Evolutionary conservation across 2,888 invertebrate genomes (phyloP).

Genomic region (Ashinkailepas kermadecensis): DNA sequence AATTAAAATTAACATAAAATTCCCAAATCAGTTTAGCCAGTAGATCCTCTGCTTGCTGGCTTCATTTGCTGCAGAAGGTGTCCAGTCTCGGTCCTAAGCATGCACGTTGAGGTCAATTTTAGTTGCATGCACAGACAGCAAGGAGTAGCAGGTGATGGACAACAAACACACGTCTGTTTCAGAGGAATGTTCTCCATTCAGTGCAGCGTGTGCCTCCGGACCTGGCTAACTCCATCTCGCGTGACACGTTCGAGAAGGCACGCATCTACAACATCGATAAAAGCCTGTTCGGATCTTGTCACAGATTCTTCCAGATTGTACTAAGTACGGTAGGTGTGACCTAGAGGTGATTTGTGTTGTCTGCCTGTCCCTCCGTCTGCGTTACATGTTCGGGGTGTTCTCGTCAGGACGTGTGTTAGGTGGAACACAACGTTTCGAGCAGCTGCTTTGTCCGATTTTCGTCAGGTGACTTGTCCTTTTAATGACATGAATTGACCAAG

Average conservation of each 20-base stretch:
- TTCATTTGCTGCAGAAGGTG: not conserved
- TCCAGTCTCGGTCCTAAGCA: conserved; percentile 22
- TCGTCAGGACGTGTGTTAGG: too few species aligned
- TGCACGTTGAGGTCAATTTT: not conserved
- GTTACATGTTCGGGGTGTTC: too few species aligned
- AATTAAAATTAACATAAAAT: too few species aligned
- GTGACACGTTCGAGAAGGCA: conserved; percentile 84
- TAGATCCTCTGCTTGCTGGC: not conserved
- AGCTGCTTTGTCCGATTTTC: too few species aligned
- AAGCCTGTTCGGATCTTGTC: conserved; percentile 66
- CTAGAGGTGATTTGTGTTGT: too few species aligned
- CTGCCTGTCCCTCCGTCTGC: too few species aligned
- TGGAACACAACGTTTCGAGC: too few species aligned
- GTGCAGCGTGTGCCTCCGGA: conserved; percentile 65
- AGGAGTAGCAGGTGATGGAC: too few species aligned
- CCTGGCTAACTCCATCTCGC: conserved; percentile 64
- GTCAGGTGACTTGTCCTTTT: too few species aligned
- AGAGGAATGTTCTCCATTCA: conserved; percentile 62
- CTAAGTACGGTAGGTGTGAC: conserved; percentile 57
- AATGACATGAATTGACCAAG: too few species aligned
- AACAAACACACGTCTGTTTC: conserved; percentile 38
- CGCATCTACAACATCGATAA: conserved; percentile 81
- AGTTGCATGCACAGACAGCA: not conserved
- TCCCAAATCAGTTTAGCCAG: too few species aligned
- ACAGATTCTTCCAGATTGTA: conserved; percentile 63